Percentiles rank a stretch among this genome's conserved stretches.
Evolutionary conservation across 2,113 vertebrate genomes (phyloP).

Genomic region (Amazona guildingii): DNA sequence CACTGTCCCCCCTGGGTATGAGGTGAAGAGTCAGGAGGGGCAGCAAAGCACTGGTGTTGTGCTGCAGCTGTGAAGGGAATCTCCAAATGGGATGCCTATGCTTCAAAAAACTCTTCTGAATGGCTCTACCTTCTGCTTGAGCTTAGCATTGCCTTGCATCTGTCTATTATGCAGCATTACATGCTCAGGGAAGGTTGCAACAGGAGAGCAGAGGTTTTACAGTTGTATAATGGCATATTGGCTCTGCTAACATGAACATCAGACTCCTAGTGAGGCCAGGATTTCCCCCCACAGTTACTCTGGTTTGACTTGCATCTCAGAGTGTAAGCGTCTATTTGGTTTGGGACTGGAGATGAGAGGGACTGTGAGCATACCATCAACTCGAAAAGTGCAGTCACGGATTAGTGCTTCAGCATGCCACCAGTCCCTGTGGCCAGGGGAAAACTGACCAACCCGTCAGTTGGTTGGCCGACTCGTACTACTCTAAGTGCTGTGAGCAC

Average conservation of each 20-base stretch:
- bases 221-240: neutral
- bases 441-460: neutral
- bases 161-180: neutral
- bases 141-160: neutral
- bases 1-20: neutral
- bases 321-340: neutral
- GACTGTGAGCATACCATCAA: neutral
- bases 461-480: neutral
- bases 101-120: neutral
- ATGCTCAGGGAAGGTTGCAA: rapidly evolving
- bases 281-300: neutral
- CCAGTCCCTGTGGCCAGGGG: neutral
- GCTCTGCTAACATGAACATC: neutral
- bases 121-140: neutral
- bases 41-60: neutral
- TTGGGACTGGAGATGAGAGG: neutral
- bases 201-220: neutral
- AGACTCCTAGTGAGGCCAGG: neutral
- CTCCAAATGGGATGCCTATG: neutral
- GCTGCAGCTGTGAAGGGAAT: neutral
- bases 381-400: neutral
- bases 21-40: neutral
- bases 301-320: neutral
- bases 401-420: neutral
- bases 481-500: neutral